Conservation (phyloP, 2,113 vertebrate genomes). For the Sardina pilchardus region DNA sequence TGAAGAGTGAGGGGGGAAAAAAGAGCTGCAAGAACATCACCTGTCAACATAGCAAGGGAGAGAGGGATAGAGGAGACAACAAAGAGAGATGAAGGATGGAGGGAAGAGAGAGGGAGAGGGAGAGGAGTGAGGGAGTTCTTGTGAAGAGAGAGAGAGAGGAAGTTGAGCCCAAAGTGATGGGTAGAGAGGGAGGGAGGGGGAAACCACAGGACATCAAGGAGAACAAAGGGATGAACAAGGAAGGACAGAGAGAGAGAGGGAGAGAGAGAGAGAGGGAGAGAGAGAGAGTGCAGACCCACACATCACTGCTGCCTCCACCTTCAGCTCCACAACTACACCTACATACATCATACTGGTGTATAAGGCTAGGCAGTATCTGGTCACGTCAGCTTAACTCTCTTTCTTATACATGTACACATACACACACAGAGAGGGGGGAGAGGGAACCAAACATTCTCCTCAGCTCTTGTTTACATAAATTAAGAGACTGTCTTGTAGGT, state of each 20-base stretch:
- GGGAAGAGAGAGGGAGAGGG: neutral
- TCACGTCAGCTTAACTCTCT: neutral
- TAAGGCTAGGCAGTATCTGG: too few relatives aligned
- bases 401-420: conserved; percentile 5
- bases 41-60: conserved; percentile 47
- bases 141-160: neutral
- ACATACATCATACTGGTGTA: too few relatives aligned
- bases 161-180: neutral
- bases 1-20: conserved; percentile 44
- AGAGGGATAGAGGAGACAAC: conserved; percentile 27
- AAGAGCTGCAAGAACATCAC: conserved; percentile 42
- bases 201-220: neutral
- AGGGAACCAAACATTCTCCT: conserved; percentile 17
- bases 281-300: conserved; percentile 11
- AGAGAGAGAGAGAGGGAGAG: neutral
- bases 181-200: neutral
- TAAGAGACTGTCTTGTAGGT: conserved; percentile 45
- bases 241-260: neutral
- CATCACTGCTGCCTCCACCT: too few relatives aligned
- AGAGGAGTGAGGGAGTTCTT: too few relatives aligned
- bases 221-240: neutral
- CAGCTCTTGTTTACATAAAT: neutral
- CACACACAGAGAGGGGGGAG: conserved; percentile 30
- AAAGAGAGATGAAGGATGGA: neutral
- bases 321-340: too few relatives aligned